phyloP scores from a whole-genome alignment of 2,888 invertebrate genomes.

The Willowsia nigromaculata region DNA sequence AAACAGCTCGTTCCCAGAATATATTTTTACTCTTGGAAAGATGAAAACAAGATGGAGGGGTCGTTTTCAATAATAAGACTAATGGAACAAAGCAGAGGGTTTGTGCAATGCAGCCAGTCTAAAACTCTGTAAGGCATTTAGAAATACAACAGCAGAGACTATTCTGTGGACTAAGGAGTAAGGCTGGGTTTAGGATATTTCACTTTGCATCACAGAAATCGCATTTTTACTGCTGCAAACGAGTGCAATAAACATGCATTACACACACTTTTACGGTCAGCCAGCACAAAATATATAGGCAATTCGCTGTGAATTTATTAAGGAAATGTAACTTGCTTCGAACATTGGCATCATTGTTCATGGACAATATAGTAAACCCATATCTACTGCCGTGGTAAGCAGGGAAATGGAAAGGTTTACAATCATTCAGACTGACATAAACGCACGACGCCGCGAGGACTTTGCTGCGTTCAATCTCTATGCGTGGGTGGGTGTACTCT shows the following conservation, averaged over 20 bases:
- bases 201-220: not conserved
- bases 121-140: no score
- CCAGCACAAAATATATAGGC: not conserved
- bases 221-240: not conserved
- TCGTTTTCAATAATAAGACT: not conserved
- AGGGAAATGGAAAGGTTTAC: no score
- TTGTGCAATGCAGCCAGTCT: no score
- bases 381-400: no score
- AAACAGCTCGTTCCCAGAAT: not conserved
- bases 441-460: not conserved
- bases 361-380: no score
- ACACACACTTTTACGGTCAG: not conserved
- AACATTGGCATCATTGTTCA: no score
- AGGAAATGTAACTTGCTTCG: not conserved
- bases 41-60: not conserved
- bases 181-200: no score
- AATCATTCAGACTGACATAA: no score
- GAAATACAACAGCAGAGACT: no score
- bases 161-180: no score
- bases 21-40: not conserved
- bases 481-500: conserved; percentile 37
- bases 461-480: not conserved
- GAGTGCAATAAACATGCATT: not conserved
- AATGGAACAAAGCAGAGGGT: not conserved
- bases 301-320: not conserved